Percentiles rank a stretch among this genome's conserved stretches.
Conservation (phyloP, 2,113 vertebrate species). For the Merops nubicus region DNA sequence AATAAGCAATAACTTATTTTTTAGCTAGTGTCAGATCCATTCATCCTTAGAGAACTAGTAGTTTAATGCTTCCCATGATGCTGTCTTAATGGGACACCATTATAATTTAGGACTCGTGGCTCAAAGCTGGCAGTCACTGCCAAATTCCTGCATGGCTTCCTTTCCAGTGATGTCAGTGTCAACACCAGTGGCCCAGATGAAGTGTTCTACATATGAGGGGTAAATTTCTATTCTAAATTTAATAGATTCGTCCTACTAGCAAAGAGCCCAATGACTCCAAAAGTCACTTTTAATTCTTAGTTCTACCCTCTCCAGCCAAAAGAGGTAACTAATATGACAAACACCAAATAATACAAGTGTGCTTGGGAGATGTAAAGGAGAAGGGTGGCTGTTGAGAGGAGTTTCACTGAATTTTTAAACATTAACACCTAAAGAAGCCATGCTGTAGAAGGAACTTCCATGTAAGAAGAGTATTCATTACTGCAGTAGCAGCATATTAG, state of each 20-base stretch:
- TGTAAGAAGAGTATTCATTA: not conserved
- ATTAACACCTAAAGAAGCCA: not conserved
- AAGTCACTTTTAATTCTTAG: not conserved
- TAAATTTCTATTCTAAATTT: not conserved
- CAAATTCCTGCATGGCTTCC: not conserved
- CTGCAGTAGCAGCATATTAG: not conserved
- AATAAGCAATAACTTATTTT: not conserved
- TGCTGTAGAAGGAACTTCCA: not conserved
- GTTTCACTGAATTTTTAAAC: not conserved
- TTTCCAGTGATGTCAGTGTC: not conserved
- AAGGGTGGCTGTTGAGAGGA: not conserved
- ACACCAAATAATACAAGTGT: not conserved
- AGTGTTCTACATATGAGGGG: not conserved
- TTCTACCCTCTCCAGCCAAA: not conserved
- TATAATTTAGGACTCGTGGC: not conserved
- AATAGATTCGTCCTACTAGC: not conserved
- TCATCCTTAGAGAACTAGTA: not conserved
- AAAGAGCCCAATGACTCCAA: not conserved
- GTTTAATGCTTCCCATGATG: not conserved
- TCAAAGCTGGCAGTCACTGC: not conserved
- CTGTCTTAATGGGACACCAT: not conserved
- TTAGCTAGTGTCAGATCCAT: not conserved
- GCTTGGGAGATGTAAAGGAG: not conserved
- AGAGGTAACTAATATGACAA: not conserved
- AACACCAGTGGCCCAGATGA: not conserved